Evolutionary conservation across 2,888 invertebrate genomes (phyloP), one percentile per base, ranked within the genome.

Genomic region (Thelaira solivaga): DNA sequence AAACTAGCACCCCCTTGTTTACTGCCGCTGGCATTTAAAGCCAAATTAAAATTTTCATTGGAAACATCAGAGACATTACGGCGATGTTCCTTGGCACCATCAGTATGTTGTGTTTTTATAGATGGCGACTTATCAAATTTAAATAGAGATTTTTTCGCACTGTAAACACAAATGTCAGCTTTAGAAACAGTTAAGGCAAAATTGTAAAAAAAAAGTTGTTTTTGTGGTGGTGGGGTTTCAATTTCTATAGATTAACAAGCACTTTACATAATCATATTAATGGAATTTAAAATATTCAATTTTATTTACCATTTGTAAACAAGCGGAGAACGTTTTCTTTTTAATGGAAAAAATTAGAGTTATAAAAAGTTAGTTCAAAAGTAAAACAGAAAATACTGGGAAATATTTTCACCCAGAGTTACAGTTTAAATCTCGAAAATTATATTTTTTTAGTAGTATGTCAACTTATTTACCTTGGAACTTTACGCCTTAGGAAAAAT

Each of bases 121-220:
- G 72, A 49, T 81, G 83, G 45, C 2, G 92, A 90, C 75, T 93
- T 92, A 84, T 94, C 94, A 88, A 94, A 94, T 86, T 93, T 92
- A 85, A 94, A 94, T 73, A 94, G 87, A 75, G 91, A 90, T 83
- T 92, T 91, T 83, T 91, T 91, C 55, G 91, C 91, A 85, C 83
- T 89, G 84, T 83, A 82, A 81, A 72, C 29, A 26, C 6, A 34
- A 34, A 34, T 10, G 1, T 2, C 2, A 34, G n/a, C 1, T n/a
- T 11, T 4, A 8, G 34, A 34, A 34, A 2, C n/a, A n/a, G 11
- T 34, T 34, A n/a, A n/a, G 2, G 1, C n/a, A 34, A 11, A n/a
- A 2, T 11, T 34, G 8, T 31, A 4, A 2, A 59, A 45, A 7
- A 61, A 11, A 45, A 13, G 4, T 4, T 8, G 8, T 34, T 34